phyloP scores from a whole-genome alignment of 2,888 invertebrate genomes.

The Eupithecia inturbata region DNA sequence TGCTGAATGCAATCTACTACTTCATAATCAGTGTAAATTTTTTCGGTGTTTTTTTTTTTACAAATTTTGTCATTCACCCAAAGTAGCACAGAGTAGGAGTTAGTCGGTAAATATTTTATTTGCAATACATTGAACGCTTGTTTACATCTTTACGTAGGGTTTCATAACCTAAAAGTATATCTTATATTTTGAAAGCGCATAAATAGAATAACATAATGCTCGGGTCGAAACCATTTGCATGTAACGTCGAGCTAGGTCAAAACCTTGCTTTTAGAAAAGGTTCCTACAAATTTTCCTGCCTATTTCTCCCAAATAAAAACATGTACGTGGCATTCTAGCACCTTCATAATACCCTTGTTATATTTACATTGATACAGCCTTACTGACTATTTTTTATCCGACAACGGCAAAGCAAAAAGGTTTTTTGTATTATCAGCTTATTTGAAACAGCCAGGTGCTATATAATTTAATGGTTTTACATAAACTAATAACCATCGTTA shows the following conservation, averaged over 20 bases:
- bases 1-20: no score
- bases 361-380: conserved; percentile 11
- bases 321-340: conserved; percentile 20
- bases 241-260: conserved; percentile 22
- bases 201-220: conserved; percentile 30
- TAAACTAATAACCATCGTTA: neutral
- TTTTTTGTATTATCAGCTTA: conserved; percentile 9
- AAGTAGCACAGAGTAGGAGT: neutral
- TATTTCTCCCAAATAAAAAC: conserved; percentile 33
- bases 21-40: neutral
- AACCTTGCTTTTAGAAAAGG: conserved; percentile 21
- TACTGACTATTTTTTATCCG: conserved; percentile 2
- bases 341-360: conserved; percentile 28
- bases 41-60: neutral
- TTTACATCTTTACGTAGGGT: neutral
- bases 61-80: neutral
- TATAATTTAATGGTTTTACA: neutral
- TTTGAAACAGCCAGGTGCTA: neutral
- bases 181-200: conserved; percentile 15
- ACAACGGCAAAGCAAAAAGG: neutral
- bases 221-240: conserved; percentile 29
- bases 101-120: neutral
- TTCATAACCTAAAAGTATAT: neutral
- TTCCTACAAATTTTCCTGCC: conserved; percentile 24
- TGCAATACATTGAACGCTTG: neutral